A percentile compares a stretch with the other conserved stretches of the same genome.
Evolutionary conservation across 2,888 invertebrate genomes (phyloP).

Genomic region (Lordiphosa fenestrarum): DNA sequence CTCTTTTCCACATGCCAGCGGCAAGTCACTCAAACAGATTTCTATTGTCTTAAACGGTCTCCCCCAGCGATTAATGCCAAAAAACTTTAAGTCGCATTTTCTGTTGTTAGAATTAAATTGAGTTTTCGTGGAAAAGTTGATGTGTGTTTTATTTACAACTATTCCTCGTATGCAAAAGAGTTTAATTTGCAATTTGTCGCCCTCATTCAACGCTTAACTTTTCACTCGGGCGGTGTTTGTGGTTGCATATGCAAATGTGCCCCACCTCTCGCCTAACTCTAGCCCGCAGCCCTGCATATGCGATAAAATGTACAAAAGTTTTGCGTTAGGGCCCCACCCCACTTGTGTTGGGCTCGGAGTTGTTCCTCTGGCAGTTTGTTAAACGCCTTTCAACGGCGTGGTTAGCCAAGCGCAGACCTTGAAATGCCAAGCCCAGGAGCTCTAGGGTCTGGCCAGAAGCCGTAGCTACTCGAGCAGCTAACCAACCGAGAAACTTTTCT

Average conservation of each 20-base stretch:
- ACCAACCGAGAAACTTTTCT: constrained; percentile 59
- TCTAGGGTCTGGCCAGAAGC: constrained; percentile 27
- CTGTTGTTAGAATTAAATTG: constrained; percentile 58
- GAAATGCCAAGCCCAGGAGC: constrained; percentile 45
- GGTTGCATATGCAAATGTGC: constrained; percentile 68
- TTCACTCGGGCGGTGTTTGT: constrained; percentile 54
- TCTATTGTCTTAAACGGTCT: constrained; percentile 51
- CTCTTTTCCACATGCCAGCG: constrained; percentile 19
- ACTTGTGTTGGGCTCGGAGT: constrained; percentile 55
- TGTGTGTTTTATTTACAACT: constrained; percentile 67
- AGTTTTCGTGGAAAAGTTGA: constrained; percentile 58
- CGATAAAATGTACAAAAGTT: constrained; percentile 64
- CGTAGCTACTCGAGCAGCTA: constrained; percentile 46
- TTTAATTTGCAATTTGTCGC: constrained; percentile 74
- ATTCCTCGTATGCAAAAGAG: constrained; percentile 68
- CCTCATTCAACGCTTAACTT: constrained; percentile 73
- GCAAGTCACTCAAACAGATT: constrained; percentile 27
- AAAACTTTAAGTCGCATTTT: constrained; percentile 41
- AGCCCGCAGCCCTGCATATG: constrained; percentile 37
- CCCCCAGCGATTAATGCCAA: constrained; percentile 27
- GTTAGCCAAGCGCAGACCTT: constrained; percentile 69
- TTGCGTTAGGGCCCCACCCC: constrained; percentile 54
- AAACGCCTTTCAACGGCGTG: constrained; percentile 72
- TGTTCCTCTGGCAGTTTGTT: constrained; percentile 62
- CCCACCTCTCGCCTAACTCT: neutral